Evolutionary conservation across 2,888 invertebrate genomes (phyloP), one percentile per base, ranked within the genome.

Genomic region (Alloplasta piceator): DNA sequence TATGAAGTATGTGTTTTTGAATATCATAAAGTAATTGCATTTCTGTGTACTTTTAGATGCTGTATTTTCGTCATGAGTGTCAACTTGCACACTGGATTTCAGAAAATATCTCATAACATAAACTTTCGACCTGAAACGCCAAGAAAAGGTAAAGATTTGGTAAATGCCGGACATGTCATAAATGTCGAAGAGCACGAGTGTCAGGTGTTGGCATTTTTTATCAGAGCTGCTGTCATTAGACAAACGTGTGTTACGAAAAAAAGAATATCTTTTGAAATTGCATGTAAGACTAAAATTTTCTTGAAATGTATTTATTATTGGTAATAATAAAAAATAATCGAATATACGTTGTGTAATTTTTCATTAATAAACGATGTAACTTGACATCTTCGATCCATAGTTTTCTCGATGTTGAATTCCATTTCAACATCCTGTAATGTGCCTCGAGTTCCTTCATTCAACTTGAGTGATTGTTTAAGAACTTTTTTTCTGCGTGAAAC

Each of bases 101-200:
- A 66, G 50, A 66, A 66, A 66, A 38, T 66, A 12, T 66, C 26
- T 38, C 64, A 66, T 38, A 50, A 16, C 64, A 48, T 66, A 50
- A 66, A 50, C 50, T 66, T 66, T 50, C 64, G 50, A 38, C 50
- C 64, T 66, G 64, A 66, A 66, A 50, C 48, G 50, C 64, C 64
- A 66, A 6, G 64, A 50, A 66, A 66, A 66, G 46, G 48, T 12
- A 66, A 66, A 38, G 50, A 66, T 66, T 66, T 66, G 50, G 64
- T 66, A 50, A 16, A 66, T 50, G 64, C 64, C 50, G 64, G 64
- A 50, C 64, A 66, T 66, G 50, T 66, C 50, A 66, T 50, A 36
- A 48, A 50, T 66, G 38, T 66, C 50, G 50, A 66, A 66, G 50
- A 66, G 64, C 64, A 66, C 64, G 64, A 66, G 64, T 12, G 50